These are phyloP conservation scores for Orchesellides sinensis DNA, from an alignment of 2,888 invertebrate species.

Conservation along the genomic window DNA sequence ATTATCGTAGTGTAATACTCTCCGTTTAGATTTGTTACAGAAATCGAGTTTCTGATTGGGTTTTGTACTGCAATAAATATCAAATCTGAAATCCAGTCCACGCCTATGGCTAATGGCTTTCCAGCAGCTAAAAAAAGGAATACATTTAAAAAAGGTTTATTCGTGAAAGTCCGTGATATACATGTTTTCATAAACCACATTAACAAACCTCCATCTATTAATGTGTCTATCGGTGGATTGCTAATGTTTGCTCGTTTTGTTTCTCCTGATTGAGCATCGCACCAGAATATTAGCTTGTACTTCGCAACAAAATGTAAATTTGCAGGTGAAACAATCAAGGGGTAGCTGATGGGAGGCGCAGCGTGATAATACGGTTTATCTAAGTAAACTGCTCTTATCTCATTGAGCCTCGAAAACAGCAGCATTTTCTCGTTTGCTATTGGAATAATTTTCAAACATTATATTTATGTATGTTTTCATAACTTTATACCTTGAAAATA, in stretches of 20 bases:
- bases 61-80: slow-evolving; percentile 85
- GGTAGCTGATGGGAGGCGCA: slow-evolving; percentile 88
- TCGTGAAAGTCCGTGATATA: too few relatives aligned
- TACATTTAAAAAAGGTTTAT: slow-evolving; percentile 31
- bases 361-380: slow-evolving; percentile 86
- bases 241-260: slow-evolving; percentile 84
- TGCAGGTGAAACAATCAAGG: slow-evolving; percentile 84
- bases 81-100: slow-evolving; percentile 89
- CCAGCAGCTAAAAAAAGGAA: slow-evolving; percentile 77
- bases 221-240: slow-evolving; percentile 83
- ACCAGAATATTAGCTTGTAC: slow-evolving; percentile 75
- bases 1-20: slow-evolving; percentile 81
- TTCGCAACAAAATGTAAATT: slow-evolving; percentile 84
- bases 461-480: background rate
- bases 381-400: slow-evolving; percentile 90
- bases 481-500: too few relatives aligned
- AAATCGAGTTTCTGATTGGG: slow-evolving; percentile 80
- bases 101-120: slow-evolving; percentile 84
- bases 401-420: slow-evolving; percentile 85
- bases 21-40: slow-evolving; percentile 85
- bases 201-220: slow-evolving; percentile 83
- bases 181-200: too few relatives aligned
- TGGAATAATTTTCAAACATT: background rate
- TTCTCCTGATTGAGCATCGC: slow-evolving; percentile 82
- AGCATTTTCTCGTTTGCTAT: slow-evolving; percentile 87